Percentiles rank a stretch among this genome's conserved stretches.
Evolutionary conservation across 1,140 invertebrate species (phyloP).

Genomic region (Macrobrachium rosenbergii): DNA sequence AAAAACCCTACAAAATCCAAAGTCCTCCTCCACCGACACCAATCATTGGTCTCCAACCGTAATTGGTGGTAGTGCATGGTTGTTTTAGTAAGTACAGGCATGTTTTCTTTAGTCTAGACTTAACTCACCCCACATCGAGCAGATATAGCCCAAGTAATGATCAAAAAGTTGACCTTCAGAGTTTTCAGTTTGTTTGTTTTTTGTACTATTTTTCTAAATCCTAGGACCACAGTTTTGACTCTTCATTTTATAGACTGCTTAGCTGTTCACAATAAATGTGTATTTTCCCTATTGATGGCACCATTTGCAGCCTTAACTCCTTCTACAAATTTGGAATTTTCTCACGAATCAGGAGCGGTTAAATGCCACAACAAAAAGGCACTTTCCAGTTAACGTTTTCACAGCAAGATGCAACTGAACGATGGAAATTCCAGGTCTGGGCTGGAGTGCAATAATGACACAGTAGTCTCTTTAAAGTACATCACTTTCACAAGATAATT

Average conservation of each 20-base stretch:
- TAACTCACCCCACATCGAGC: slow-evolving; percentile 40
- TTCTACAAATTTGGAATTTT: too few species aligned
- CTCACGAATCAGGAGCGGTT: too few species aligned
- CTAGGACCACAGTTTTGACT: too few species aligned
- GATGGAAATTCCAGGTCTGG: background rate
- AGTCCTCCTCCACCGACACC: too few species aligned
- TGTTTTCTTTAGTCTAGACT: background rate
- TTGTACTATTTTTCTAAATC: slow-evolving; percentile 8
- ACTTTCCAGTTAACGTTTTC: too few species aligned
- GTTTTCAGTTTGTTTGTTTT: background rate
- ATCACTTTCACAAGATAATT: slow-evolving; percentile 2
- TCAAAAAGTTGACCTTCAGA: background rate
- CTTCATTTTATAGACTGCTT: too few species aligned
- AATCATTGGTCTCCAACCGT: background rate
- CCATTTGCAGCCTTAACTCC: too few species aligned
- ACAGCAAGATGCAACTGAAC: too few species aligned
- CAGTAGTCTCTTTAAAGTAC: slow-evolving; percentile 5
- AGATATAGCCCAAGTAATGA: slow-evolving; percentile 30
- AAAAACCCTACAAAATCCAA: too few species aligned
- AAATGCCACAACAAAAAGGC: too few species aligned
- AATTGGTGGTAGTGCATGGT: slow-evolving; percentile 33
- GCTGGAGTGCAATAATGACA: background rate
- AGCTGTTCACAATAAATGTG: too few species aligned
- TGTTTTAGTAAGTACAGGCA: slow-evolving; percentile 28
- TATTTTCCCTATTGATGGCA: too few species aligned